These are phyloP conservation scores for Drosophila tani DNA, from an alignment of 1,140 invertebrate species.

Conservation along the genomic window DNA sequence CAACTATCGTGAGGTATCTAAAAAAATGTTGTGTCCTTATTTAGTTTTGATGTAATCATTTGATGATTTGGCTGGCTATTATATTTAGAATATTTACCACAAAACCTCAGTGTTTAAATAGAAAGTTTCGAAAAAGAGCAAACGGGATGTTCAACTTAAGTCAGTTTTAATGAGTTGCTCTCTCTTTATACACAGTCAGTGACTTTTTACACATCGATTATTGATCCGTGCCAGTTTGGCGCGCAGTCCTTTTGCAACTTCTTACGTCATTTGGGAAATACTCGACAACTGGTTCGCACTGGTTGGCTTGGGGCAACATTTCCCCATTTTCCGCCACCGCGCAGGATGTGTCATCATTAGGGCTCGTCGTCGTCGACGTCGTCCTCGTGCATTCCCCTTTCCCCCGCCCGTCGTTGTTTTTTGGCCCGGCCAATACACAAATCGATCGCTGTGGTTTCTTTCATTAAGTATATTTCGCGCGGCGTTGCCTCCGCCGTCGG, in stretches of 20 bases:
- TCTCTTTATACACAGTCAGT: slow-evolving; percentile 27
- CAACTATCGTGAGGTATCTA: neutral
- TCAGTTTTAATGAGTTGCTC: slow-evolving; percentile 32
- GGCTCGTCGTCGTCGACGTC: slow-evolving; percentile 42
- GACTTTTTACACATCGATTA: slow-evolving; percentile 57
- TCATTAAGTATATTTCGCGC: slow-evolving; percentile 71
- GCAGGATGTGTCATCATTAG: slow-evolving; percentile 76
- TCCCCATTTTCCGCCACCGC: slow-evolving; percentile 14
- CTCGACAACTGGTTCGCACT: slow-evolving; percentile 47
- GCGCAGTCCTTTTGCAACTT: slow-evolving; percentile 58
- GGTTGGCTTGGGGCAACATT: slow-evolving; percentile 3
- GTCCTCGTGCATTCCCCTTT: slow-evolving; percentile 44
- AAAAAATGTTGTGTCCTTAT: too few relatives aligned
- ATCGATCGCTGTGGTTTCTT: slow-evolving; percentile 80
- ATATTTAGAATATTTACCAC: neutral
- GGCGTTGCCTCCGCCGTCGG: slow-evolving; percentile 24
- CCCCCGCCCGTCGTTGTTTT: slow-evolving; percentile 1
- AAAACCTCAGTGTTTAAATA: neutral
- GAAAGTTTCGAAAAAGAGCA: neutral
- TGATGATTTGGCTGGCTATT: too few relatives aligned
- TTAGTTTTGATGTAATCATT: too few relatives aligned
- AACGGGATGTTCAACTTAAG: neutral
- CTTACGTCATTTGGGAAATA: slow-evolving; percentile 60
- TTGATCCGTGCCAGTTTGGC: slow-evolving; percentile 56
- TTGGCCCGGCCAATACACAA: slow-evolving; percentile 70